A percentile compares a stretch with the other conserved stretches of the same genome.
phyloP scores from a whole-genome alignment of 2,113 vertebrate species.

The Macquaria ambigua region DNA sequence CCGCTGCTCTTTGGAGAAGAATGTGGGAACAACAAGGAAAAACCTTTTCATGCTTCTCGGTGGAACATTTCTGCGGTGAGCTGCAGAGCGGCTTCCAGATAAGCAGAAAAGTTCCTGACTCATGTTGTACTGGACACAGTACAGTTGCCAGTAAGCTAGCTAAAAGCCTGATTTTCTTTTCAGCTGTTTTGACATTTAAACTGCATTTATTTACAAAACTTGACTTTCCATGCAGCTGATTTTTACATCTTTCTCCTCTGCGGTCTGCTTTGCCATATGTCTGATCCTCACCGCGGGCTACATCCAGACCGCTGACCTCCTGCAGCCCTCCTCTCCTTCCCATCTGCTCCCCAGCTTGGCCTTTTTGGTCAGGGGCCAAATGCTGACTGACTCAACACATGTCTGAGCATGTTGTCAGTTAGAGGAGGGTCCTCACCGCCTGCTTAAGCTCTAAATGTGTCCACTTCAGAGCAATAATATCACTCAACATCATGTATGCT shows the following conservation, averaged over 20 bases:
- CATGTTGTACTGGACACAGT: conserved; percentile 30
- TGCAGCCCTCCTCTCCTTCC: conserved; percentile 54
- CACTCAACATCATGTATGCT: conserved; percentile 1
- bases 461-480: background rate
- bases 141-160: background rate
- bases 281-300: conserved; percentile 44
- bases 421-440: conserved; percentile 15
- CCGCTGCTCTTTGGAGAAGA: conserved; percentile 39
- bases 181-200: conserved; percentile 2
- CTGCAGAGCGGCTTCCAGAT: conserved; percentile 1
- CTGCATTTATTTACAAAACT: background rate
- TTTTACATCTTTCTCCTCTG: conserved; percentile 15
- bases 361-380: conserved; percentile 65
- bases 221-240: background rate
- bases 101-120: conserved; percentile 36
- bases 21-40: conserved; percentile 53
- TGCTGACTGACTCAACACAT: conserved; percentile 64
- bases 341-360: conserved; percentile 70
- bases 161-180: conserved; percentile 10
- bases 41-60: conserved; percentile 14
- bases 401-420: conserved; percentile 53
- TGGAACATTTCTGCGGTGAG: conserved; percentile 42
- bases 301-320: conserved; percentile 68
- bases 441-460: conserved; percentile 32
- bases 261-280: conserved; percentile 69